These are phyloP conservation scores for Jordanella pulchra DNA, from an alignment of 2,797 vertebrate genomes.

Conservation along the genomic window DNA sequence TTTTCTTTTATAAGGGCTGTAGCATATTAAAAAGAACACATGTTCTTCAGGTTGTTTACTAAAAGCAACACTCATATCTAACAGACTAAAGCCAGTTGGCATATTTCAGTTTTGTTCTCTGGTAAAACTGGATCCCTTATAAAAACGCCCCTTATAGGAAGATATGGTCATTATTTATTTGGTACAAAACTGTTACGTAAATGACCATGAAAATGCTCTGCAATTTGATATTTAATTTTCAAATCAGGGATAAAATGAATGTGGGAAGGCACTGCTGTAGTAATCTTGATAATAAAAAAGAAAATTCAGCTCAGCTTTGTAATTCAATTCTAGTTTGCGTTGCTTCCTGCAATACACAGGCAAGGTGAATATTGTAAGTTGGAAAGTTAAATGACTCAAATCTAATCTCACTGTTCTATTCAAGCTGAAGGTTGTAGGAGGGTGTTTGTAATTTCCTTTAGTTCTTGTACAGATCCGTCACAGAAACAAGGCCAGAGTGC, in stretches of 20 bases:
- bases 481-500: slow-evolving; percentile 16
- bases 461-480: background rate
- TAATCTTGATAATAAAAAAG: background rate
- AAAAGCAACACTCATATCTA: background rate
- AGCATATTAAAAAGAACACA: background rate
- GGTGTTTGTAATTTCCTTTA: background rate
- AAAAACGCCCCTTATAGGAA: background rate
- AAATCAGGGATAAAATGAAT: background rate
- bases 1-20: background rate
- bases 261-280: background rate
- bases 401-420: background rate
- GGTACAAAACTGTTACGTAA: background rate
- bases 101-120: background rate
- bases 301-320: background rate
- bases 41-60: background rate
- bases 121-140: background rate
- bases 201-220: background rate
- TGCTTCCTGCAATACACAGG: background rate
- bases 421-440: background rate
- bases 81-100: too few relatives aligned
- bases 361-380: background rate
- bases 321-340: background rate
- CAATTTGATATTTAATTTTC: background rate
- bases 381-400: background rate
- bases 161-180: background rate